Conservation (phyloP, 2,113 vertebrate species). For the Ceyx melanurus region DNA sequence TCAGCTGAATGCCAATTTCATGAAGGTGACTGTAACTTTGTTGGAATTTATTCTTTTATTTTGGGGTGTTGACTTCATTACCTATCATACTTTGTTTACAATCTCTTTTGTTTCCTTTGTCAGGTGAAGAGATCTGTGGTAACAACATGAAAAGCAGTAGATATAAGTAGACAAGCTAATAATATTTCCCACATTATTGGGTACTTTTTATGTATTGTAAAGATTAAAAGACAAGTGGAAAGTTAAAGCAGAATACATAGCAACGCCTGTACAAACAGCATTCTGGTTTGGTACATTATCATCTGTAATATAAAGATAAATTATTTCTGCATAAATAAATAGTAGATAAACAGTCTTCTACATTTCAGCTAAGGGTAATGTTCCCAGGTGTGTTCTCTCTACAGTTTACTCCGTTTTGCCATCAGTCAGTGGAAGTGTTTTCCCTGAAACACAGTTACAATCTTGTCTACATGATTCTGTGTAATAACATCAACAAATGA, state of each 20-base stretch:
- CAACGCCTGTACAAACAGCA: background rate
- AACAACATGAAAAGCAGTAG: background rate
- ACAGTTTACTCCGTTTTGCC: background rate
- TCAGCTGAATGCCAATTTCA: background rate
- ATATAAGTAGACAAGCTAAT: background rate
- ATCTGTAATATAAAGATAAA: background rate
- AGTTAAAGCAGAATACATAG: background rate
- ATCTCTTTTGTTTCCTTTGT: background rate
- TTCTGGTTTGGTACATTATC: background rate
- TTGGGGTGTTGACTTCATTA: background rate
- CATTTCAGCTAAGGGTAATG: background rate
- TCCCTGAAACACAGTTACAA: background rate
- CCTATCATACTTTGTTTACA: background rate
- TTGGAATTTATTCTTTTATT: background rate
- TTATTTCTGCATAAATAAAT: background rate
- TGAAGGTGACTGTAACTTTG: background rate
- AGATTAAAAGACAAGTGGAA: background rate
- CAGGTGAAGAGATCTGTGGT: background rate
- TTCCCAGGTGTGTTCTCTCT: background rate
- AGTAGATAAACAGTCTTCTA: background rate
- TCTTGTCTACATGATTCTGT: background rate
- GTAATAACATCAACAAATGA: background rate
- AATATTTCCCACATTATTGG: background rate
- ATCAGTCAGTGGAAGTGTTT: background rate
- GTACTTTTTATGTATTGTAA: background rate